Base-by-base conservation (phyloP, 2,797 vertebrate species). In the Benthosema pterotum region DNA sequence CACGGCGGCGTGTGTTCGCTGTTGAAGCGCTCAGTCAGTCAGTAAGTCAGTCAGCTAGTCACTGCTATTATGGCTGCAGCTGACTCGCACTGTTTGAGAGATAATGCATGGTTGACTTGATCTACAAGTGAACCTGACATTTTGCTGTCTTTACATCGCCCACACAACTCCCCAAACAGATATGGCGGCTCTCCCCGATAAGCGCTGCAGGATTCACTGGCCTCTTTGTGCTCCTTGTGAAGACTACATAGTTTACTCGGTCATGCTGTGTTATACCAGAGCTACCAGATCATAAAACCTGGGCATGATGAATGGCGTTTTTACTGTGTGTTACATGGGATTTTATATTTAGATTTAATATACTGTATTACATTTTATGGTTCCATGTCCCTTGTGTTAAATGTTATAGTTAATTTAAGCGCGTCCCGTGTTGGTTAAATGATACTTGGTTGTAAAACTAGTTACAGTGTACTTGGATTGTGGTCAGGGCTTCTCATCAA, bases 61-160 rank as follows among this genome's bases (percentile, higher is more conserved):
- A 50, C 77, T 69, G 78, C 80, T 83, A 71, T 80, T 75, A 78
- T 68, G 76, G 86, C 84, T 75, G 74, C 80, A 79, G 87, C 83
- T 70, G 63, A 87, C 84, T 84, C 79, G 71, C 82, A 77, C 88
- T 88, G 82, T 88, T 88, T 78, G 82, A 75, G 80, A 89, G 89
- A 91, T 93, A 92, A 92, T 89, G 87, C 91, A 88, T 88, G 91
- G 89, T 89, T 87, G 89, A 90, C 89, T 92, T 92, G 91, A 92
- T 93, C 90, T 91, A 92, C 89, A 90, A 91, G 91, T 91, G 89
- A 91, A 91, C 89, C 89, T 91, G 91, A 91, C 91, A 91, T 92
- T 89, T 89, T 71, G 78, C 83, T 84, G 83, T 85, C 86, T 84
- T 89, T 89, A 90, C 90, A 90, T 92, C 87, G 88, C 83, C 80